Percentiles rank a stretch among this genome's conserved stretches.
phyloP scores from a whole-genome alignment of 2,113 vertebrate species.

The Catharus fuscescens region DNA sequence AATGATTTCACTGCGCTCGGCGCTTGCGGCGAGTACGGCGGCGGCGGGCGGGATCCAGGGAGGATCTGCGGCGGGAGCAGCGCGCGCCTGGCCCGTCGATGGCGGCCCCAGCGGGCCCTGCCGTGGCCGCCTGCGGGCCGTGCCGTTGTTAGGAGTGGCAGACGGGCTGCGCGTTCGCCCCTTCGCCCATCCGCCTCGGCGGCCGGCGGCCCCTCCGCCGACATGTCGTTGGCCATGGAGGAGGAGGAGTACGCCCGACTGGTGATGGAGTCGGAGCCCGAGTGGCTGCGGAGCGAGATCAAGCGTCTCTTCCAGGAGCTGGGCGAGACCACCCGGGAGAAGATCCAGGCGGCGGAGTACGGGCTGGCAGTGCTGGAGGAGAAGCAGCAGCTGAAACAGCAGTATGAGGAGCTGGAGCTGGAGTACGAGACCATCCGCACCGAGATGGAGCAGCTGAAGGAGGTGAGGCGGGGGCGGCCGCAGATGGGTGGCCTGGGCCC shows the following conservation, averaged over 20 bases:
- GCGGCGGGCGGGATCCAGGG: background rate
- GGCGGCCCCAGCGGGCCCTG: background rate
- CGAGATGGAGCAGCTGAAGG: conserved; percentile 94
- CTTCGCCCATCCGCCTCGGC: background rate
- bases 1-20: conserved; percentile 76
- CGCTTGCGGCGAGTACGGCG: background rate
- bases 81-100: background rate
- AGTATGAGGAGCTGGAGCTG: conserved; percentile 90
- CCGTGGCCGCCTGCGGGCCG: background rate
- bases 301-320: conserved; percentile 90
- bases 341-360: conserved; percentile 97
- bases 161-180: background rate
- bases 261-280: conserved; percentile 87
- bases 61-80: background rate
- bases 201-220: background rate
- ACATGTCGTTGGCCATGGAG: conserved; percentile 80
- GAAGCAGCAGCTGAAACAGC: conserved; percentile 93
- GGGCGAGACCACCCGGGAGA: conserved; percentile 91
- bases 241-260: conserved; percentile 84
- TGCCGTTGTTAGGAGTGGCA: background rate
- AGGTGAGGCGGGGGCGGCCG: conserved; percentile 76
- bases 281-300: conserved; percentile 88
- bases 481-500: background rate
- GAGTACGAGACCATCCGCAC: conserved; percentile 88
- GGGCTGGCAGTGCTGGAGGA: conserved; percentile 95